Conservation (phyloP, 2,113 vertebrate genomes). For the Psophia crepitans region DNA sequence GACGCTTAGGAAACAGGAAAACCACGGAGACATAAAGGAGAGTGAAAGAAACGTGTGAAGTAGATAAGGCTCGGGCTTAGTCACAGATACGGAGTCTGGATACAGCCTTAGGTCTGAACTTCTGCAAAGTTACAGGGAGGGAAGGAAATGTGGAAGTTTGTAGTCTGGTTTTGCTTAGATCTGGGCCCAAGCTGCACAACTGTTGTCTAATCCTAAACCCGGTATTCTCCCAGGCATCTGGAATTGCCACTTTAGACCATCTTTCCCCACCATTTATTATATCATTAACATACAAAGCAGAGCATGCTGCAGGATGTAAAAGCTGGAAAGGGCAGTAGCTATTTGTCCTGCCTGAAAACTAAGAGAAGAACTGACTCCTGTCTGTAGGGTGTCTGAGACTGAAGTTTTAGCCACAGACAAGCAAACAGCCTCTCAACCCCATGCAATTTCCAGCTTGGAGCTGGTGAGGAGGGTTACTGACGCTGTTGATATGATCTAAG, state of each 20-base stretch:
- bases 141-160: neutral
- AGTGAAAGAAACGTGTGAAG: neutral
- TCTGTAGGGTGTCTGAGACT: neutral
- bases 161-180: neutral
- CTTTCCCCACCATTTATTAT: neutral
- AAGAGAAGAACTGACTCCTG: neutral
- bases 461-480: neutral
- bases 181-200: neutral
- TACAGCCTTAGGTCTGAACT: neutral
- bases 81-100: neutral
- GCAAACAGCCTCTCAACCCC: neutral
- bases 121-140: neutral
- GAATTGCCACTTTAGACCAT: neutral
- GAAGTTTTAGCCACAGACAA: neutral
- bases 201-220: neutral
- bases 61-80: neutral
- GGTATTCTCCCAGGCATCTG: neutral
- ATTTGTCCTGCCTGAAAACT: neutral
- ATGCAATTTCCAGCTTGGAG: neutral
- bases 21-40: neutral
- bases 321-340: neutral
- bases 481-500: neutral
- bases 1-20: neutral
- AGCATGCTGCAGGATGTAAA: neutral
- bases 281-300: neutral